A percentile compares a stretch with the other conserved stretches of the same genome.
phyloP scores from a whole-genome alignment of 1,140 invertebrate genomes.

The Drosophila quadrilineata region DNA sequence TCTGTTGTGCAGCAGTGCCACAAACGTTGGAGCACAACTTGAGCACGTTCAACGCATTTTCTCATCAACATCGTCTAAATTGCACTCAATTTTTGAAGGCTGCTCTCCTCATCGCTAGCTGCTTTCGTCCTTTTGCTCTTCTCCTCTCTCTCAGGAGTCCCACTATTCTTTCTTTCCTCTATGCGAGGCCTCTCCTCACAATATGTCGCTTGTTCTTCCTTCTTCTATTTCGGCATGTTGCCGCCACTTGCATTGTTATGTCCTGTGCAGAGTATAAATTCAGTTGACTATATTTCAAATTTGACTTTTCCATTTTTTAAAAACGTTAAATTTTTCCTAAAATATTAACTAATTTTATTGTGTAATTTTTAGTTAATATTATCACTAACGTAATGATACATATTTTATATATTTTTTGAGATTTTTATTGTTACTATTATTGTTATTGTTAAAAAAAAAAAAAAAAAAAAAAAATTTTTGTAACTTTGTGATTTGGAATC shows the following conservation, averaged over 20 bases:
- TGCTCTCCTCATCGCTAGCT: conserved; percentile 26
- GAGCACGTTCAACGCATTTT: conserved; percentile 80
- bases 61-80: conserved; percentile 76
- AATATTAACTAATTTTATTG: no score
- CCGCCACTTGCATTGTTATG: conserved; percentile 34
- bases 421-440: no score
- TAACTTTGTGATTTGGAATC: no score
- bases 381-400: no score
- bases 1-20: conserved; percentile 26
- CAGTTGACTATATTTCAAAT: no score
- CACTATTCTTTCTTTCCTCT: conserved; percentile 21
- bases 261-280: conserved; percentile 34
- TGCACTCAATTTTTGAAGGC: conserved; percentile 80
- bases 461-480: no score
- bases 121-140: conserved; percentile 24
- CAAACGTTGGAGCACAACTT: conserved; percentile 63
- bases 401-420: no score
- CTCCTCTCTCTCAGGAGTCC: no score
- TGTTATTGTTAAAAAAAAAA: no score
- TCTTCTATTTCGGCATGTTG: conserved; percentile 27
- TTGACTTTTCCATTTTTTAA: no score
- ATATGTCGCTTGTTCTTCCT: conserved; percentile 38
- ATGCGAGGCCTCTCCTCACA: conserved; percentile 4
- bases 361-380: no score
- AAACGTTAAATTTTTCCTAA: no score